A percentile compares a stretch with the other conserved stretches of the same genome.
Evolutionary conservation across 2,113 vertebrate species (phyloP).

Genomic region (Ochotona curzoniae): DNA sequence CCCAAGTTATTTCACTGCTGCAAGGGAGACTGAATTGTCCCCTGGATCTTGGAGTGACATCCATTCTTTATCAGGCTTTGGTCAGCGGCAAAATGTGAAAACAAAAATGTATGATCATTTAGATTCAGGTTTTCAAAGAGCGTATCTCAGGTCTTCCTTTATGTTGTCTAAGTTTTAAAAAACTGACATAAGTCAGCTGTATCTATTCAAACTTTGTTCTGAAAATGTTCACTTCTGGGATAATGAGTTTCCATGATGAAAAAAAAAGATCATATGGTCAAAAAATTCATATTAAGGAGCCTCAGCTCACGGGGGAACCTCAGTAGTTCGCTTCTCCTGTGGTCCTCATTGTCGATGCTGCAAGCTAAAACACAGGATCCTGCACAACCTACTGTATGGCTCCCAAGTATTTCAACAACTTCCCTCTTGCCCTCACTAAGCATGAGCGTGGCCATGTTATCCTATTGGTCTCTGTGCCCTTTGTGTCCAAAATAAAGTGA

Average conservation of each 20-base stretch:
- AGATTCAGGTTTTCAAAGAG: not conserved
- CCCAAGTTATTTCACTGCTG: not conserved
- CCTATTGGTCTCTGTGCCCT: not conserved
- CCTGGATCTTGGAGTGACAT: not conserved
- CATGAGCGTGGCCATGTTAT: not conserved
- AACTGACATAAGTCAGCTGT: not conserved
- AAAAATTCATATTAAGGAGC: not conserved
- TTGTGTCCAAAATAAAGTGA: not conserved
- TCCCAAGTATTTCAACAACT: not conserved
- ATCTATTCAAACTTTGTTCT: not conserved
- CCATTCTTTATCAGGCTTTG: not conserved
- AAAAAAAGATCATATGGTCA: not conserved
- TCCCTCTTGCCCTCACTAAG: not conserved
- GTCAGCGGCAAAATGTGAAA: not conserved
- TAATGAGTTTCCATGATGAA: not conserved
- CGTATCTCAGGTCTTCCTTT: not conserved
- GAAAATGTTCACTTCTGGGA: not conserved
- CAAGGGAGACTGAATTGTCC: not conserved
- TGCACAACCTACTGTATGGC: no score
- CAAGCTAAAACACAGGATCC: not conserved
- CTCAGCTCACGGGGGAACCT: not conserved
- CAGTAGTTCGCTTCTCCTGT: not conserved
- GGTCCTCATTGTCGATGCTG: not conserved
- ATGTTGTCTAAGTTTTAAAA: not conserved
- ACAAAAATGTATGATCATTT: not conserved